Conservation (phyloP, 2,888 invertebrate genomes). For the Slavum lentiscoides region DNA sequence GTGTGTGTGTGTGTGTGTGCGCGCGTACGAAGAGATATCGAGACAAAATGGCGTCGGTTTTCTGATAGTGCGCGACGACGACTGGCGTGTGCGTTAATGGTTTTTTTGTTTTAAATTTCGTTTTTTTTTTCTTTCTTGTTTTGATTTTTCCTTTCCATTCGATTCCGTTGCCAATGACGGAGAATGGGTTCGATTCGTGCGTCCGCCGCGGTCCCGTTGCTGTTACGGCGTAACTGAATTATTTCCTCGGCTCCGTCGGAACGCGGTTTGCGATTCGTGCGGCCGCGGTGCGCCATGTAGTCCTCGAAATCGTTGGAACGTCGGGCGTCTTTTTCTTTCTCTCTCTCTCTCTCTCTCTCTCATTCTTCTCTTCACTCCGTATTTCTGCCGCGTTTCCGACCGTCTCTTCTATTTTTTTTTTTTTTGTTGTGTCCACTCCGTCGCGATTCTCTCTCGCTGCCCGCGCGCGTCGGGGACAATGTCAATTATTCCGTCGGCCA, state of each 20-base stretch:
- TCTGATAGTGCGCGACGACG: conserved; percentile 28
- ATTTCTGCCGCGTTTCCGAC: too few relatives aligned
- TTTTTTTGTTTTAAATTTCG: not conserved
- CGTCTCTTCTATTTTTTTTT: not conserved
- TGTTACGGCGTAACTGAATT: conserved; percentile 17
- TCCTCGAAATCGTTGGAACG: not conserved
- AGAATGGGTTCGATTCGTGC: conserved; percentile 18
- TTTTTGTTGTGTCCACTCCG: not conserved
- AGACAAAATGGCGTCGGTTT: conserved; percentile 49
- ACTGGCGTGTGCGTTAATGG: not conserved
- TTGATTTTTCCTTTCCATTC: not conserved
- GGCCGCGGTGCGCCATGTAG: conserved; percentile 40
- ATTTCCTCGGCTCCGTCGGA: not conserved
- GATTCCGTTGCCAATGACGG: not conserved
- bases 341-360: not conserved
- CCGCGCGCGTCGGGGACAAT: not conserved
- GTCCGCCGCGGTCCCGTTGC: not conserved
- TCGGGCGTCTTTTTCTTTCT: not conserved
- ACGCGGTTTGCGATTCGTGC: not conserved
- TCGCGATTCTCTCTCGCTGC: not conserved
- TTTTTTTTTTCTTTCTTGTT: not conserved
- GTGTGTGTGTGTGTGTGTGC: conserved; percentile 2
- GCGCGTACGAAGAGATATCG: conserved; percentile 29
- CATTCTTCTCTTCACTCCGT: not conserved
- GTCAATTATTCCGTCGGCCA: not conserved